Base-by-base conservation (phyloP, 2,797 vertebrate genomes). In the Streptopelia turtur region DNA sequence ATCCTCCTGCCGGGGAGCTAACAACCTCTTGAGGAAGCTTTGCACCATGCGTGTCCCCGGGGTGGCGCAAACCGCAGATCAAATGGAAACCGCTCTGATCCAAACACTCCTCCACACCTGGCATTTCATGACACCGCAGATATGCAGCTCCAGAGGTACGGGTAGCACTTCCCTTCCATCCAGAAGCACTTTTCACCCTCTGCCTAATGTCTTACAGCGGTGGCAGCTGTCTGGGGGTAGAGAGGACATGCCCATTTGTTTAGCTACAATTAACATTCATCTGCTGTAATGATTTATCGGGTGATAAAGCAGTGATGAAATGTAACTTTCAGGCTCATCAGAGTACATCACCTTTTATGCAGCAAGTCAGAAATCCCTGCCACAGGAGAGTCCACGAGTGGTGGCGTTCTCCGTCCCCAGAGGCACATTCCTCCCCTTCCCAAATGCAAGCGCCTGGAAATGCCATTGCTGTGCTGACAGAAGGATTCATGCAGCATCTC, bases 261-360 rank as follows among this genome's bases (percentile, higher is more conserved):
- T 96, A 97, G 93, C 93, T 94, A 94, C 96, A 96, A 95, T 96
- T 96, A 97, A 94, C 95, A 96, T 96, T 96, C 95, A 96, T 96
- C 95, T 93, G 89, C 94, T 75, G 84, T 94, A 95, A 95, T 97
- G 95, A 96, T 96, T 96, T 93, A 95, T 95, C 10, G 90, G 94
- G 88, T 94, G 93, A 96, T 95, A 95, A 97, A 96, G 87, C 94
- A 93, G 94, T 96, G 95, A 91, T 96, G 96, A 95, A 97, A 96
- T 89, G 81, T 85, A 96, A 94, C 96, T 96, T 96, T 94, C 93
- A 95, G 92, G 84, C 94, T 95, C 87, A 95, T 95, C 90, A 81
- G 95, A 95, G 96, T 94, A 95, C 89, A 97, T 95, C 94, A 93
- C 92, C 86, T 94, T 94, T 84, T 93, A 59, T 92, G 87, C 20